Conservation (phyloP, 2,888 invertebrate species). For the Melinopterus prodromus region DNA sequence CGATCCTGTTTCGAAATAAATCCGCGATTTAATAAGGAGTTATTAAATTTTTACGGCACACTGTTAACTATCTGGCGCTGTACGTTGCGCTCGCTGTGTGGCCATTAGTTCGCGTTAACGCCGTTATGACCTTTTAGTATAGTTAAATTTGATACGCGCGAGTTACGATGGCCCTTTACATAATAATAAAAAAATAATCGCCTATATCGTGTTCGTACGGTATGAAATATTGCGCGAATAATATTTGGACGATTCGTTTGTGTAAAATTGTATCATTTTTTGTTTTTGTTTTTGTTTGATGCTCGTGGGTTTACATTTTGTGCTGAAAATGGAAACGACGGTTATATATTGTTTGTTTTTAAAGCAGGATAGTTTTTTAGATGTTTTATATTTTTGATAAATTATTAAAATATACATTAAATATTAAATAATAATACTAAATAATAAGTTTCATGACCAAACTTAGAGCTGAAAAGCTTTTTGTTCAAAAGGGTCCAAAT, state of each 20-base stretch:
- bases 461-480: too few relatives aligned
- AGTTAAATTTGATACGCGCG: background rate
- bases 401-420: too few relatives aligned
- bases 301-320: too few relatives aligned
- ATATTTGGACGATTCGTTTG: background rate
- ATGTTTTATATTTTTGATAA: too few relatives aligned
- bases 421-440: too few relatives aligned
- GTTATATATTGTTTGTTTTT: too few relatives aligned
- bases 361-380: too few relatives aligned
- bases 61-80: background rate
- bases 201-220: background rate
- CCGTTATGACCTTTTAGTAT: background rate
- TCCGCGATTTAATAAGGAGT: conserved; percentile 4
- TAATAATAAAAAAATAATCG: background rate
- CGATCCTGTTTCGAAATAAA: background rate
- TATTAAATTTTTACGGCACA: background rate
- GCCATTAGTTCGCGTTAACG: conserved; percentile 4
- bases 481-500: too few relatives aligned
- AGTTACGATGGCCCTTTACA: conserved; percentile 4
- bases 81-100: background rate
- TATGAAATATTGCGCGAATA: background rate
- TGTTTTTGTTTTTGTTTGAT: too few relatives aligned
- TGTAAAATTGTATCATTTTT: too few relatives aligned
- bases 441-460: too few relatives aligned
- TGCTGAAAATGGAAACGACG: too few relatives aligned